Conservation (phyloP, 2,113 vertebrate species). For the Ivindomyrus marchei region DNA sequence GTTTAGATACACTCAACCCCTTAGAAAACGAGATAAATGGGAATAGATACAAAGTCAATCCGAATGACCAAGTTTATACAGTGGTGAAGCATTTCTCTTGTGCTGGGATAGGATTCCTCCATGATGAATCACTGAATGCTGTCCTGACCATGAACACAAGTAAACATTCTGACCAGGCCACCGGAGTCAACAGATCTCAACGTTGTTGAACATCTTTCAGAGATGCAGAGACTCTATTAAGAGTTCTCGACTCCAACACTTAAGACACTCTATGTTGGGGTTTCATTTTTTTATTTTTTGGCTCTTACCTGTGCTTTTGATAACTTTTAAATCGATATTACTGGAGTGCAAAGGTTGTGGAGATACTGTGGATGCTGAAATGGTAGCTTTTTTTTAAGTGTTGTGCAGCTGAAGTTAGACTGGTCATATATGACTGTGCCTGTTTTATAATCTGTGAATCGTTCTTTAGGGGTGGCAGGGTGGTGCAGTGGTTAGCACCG, state of each 20-base stretch:
- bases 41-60: background rate
- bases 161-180: background rate
- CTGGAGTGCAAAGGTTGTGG: background rate
- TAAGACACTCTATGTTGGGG: background rate
- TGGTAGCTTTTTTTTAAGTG: background rate
- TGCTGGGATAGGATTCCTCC: background rate
- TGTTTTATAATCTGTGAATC: background rate
- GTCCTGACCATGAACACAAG: background rate
- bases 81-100: background rate
- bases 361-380: background rate
- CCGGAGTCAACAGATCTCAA: background rate
- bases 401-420: background rate
- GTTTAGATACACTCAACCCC: background rate
- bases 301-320: background rate
- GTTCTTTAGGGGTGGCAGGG: background rate
- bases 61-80: background rate
- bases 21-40: background rate
- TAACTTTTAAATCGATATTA: background rate
- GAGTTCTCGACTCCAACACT: background rate
- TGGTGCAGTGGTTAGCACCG: background rate
- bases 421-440: background rate
- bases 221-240: background rate
- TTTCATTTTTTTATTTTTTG: background rate
- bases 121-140: background rate
- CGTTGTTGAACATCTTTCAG: background rate